Evolutionary conservation across 2,888 invertebrate species (phyloP).

Genomic region (Acleris holmiana): DNA sequence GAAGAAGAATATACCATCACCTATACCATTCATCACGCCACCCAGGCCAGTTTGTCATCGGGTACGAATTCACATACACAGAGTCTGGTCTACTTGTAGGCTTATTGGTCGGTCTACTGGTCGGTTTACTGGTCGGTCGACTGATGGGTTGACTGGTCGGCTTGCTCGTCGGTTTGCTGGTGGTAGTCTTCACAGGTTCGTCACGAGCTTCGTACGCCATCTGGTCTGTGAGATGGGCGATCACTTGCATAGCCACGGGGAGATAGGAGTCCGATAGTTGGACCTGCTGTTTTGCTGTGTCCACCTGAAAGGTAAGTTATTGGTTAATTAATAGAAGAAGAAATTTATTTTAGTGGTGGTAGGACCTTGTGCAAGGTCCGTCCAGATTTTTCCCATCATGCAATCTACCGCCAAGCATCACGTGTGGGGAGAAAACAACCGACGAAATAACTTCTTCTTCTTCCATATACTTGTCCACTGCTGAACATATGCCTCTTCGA

Average conservation of each 20-base stretch:
- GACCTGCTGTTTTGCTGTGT: slow-evolving; percentile 73
- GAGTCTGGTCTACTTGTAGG: slow-evolving; percentile 25
- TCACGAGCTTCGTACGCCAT: slow-evolving; percentile 83
- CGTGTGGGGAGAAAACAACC: too few relatives aligned
- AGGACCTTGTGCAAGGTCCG: too few relatives aligned
- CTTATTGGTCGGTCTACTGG: slow-evolving; percentile 15
- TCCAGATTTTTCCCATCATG: too few relatives aligned
- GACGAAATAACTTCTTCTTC: too few relatives aligned
- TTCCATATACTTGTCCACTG: too few relatives aligned
- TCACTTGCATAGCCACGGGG: slow-evolving; percentile 88
- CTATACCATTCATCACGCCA: slow-evolving; percentile 50
- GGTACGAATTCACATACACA: slow-evolving; percentile 31
- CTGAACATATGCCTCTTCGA: too few relatives aligned
- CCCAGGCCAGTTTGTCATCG: slow-evolving; percentile 30
- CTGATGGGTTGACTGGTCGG: slow-evolving; percentile 26
- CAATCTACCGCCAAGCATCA: too few relatives aligned
- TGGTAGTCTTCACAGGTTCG: slow-evolving; percentile 58
- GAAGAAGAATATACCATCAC: slow-evolving; percentile 48
- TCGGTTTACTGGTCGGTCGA: slow-evolving; percentile 22
- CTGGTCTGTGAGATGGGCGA: slow-evolving; percentile 85
- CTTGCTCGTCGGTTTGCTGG: slow-evolving; percentile 50
- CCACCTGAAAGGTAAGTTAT: slow-evolving; percentile 59
- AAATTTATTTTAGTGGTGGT: neutral
- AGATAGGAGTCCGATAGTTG: slow-evolving; percentile 85
- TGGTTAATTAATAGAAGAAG: neutral